Conservation (phyloP, 2,113 vertebrate species). For the Xiphorhynchus elegans region DNA sequence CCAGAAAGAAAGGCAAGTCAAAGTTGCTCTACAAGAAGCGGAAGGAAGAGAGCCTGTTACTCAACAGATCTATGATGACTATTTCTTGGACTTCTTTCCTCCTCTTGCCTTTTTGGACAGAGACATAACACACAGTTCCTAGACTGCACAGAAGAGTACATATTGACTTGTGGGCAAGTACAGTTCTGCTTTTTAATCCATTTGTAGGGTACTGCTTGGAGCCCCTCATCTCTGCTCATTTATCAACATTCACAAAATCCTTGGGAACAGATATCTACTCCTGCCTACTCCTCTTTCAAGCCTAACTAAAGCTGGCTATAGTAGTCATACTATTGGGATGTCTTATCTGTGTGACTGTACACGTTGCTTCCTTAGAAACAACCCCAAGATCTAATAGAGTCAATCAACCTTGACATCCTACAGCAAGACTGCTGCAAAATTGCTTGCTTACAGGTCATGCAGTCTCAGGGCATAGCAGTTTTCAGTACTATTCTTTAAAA, state of each 20-base stretch:
- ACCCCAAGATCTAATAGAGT: neutral
- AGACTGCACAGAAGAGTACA: too few species aligned
- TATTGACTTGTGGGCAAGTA: neutral
- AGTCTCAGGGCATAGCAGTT: neutral
- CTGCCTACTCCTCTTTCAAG: neutral
- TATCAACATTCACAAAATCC: neutral
- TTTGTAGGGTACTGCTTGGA: neutral
- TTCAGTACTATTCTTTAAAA: neutral
- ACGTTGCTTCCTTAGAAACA: neutral
- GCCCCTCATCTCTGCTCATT: neutral
- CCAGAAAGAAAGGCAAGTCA: neutral
- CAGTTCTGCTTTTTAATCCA: neutral
- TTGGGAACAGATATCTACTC: neutral
- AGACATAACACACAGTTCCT: neutral
- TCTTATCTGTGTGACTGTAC: neutral
- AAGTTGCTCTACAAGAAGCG: neutral
- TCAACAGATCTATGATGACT: neutral
- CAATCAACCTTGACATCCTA: neutral
- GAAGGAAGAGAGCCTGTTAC: neutral
- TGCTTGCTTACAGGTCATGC: neutral
- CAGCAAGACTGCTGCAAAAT: neutral
- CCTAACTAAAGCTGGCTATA: neutral
- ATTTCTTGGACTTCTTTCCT: neutral
- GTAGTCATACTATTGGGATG: fast-evolving
- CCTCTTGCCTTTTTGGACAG: neutral